These are phyloP conservation scores for Choloepus didactylus DNA, from an alignment of 2,797 vertebrate genomes.

Conservation along the genomic window DNA sequence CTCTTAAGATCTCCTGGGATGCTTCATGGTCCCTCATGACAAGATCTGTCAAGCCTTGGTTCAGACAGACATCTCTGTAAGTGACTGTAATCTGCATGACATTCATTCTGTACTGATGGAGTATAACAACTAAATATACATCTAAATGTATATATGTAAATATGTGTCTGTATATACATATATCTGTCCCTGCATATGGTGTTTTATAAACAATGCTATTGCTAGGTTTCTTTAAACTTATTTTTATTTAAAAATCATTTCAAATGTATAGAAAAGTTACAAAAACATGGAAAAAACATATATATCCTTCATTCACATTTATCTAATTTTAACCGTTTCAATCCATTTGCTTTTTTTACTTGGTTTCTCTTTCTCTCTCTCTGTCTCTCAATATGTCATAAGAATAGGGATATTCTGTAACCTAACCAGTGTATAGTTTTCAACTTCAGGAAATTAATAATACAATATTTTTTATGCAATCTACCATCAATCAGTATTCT, in stretches of 20 bases:
- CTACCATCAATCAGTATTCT: neutral
- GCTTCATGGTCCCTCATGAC: neutral
- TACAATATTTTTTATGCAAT: neutral
- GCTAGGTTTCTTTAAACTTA: neutral
- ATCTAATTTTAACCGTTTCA: neutral
- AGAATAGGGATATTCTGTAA: neutral
- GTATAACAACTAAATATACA: neutral
- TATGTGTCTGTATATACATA: neutral
- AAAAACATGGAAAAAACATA: neutral
- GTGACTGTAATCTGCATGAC: neutral
- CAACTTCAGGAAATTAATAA: neutral
- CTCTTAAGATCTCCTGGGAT: neutral
- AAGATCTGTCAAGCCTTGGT: neutral
- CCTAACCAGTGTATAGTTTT: neutral
- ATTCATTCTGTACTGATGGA: neutral
- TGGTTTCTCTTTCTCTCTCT: neutral
- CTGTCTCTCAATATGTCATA: neutral
- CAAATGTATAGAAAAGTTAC: neutral
- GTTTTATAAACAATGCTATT: neutral
- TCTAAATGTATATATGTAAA: neutral
- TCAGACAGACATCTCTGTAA: neutral
- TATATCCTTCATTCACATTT: neutral
- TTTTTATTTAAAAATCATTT: slow-evolving; percentile 7
- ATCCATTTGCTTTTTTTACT: neutral
- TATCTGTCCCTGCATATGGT: neutral